Evolutionary conservation across 1,140 invertebrate genomes (phyloP).

Genomic region (Cotesia glomerata): DNA sequence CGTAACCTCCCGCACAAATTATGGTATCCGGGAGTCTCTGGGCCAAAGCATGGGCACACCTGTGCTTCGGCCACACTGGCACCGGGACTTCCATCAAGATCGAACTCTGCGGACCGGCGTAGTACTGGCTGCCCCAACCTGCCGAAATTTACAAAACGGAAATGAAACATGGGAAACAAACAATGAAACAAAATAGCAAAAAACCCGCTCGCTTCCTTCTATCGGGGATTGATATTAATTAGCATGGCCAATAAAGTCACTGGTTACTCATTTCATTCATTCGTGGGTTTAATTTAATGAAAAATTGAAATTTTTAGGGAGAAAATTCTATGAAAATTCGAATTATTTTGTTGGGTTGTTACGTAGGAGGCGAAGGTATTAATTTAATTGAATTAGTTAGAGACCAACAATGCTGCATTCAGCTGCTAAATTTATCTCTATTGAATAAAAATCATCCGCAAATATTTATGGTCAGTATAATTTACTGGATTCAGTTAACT

Average conservation of each 20-base stretch:
- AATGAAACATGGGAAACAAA: background rate
- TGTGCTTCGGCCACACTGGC: slow-evolving; percentile 79
- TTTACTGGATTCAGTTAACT: background rate
- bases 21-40: slow-evolving; percentile 70
- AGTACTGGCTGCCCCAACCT: slow-evolving; percentile 78
- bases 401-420: no score
- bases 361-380: no score
- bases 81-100: slow-evolving; percentile 78
- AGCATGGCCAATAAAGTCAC: no score
- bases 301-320: no score
- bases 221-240: background rate
- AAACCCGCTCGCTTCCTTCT: background rate
- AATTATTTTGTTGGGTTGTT: no score
- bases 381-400: no score
- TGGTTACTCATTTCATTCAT: no score
- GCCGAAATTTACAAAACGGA: background rate
- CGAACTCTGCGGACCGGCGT: slow-evolving; percentile 72
- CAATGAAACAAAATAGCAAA: background rate
- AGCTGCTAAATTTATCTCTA: no score
- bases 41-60: slow-evolving; percentile 71
- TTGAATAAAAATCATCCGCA: no score
- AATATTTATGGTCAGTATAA: no score
- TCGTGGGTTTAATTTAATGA: no score
- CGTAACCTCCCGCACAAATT: slow-evolving; percentile 74
- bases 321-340: no score